Percentiles rank a stretch among this genome's conserved stretches.
Evolutionary conservation across 2,888 invertebrate species (phyloP).

Genomic region (Formica aserva): DNA sequence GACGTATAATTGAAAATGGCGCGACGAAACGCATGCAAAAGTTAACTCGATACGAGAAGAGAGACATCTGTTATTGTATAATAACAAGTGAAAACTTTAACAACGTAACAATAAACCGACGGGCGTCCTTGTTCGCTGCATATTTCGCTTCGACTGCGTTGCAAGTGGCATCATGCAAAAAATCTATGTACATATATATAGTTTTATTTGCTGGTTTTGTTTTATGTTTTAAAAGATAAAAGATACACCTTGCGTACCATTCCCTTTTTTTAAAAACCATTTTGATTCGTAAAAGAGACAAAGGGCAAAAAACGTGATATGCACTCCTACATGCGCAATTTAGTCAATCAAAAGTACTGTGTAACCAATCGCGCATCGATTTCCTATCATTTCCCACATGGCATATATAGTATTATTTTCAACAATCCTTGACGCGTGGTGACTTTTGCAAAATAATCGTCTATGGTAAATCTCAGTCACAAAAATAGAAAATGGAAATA

Average conservation of each 20-base stretch:
- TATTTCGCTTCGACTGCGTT: constrained; percentile 11
- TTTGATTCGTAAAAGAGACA: neutral
- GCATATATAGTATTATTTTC: neutral
- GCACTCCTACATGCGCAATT: constrained; percentile 10
- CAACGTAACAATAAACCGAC: constrained; percentile 38
- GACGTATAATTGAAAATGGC: constrained; percentile 4
- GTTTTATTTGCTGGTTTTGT: constrained; percentile 19
- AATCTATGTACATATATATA: neutral
- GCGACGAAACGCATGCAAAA: neutral
- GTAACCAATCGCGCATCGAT: constrained; percentile 38
- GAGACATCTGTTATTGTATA: constrained; percentile 14
- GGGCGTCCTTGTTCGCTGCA: neutral
- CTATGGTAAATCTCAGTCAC: neutral
- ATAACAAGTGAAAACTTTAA: constrained; percentile 34
- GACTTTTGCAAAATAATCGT: neutral
- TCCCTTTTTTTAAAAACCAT: constrained; percentile 13
- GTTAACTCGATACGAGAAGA: constrained; percentile 15
- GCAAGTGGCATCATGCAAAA: constrained; percentile 26
- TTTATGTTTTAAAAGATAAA: constrained; percentile 39
- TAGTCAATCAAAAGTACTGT: constrained; percentile 30
- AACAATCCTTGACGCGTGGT: neutral
- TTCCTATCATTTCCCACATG: constrained; percentile 1
- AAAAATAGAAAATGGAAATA: neutral
- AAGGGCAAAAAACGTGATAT: constrained; percentile 4
- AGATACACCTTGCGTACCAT: neutral